These are phyloP conservation scores for Romanogobio albipinnatus DNA, from an alignment of 2,113 vertebrate genomes.

Conservation along the genomic window DNA sequence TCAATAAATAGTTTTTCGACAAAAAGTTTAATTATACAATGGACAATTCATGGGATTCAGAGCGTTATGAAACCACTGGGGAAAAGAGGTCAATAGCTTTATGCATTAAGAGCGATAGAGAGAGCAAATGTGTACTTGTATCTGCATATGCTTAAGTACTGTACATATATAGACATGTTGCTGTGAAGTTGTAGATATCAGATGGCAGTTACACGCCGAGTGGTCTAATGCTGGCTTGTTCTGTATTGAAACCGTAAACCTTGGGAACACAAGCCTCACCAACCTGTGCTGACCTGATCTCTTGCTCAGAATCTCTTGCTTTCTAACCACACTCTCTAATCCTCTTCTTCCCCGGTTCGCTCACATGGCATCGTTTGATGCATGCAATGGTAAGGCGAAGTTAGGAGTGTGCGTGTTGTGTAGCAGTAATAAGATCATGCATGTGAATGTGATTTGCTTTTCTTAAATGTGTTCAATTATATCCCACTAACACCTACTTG, in stretches of 20 bases:
- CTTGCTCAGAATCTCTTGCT: slow-evolving; percentile 20
- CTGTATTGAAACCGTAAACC: slow-evolving; percentile 41
- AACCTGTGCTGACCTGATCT: slow-evolving; percentile 33
- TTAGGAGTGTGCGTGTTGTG: slow-evolving; percentile 6
- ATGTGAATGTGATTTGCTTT: background rate
- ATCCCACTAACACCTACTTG: background rate
- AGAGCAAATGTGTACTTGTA: background rate
- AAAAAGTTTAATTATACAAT: slow-evolving; percentile 32
- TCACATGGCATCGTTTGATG: slow-evolving; percentile 5
- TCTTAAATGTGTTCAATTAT: background rate
- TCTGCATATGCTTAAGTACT: background rate
- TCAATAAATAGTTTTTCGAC: background rate
- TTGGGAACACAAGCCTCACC: slow-evolving; percentile 1
- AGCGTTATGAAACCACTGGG: background rate
- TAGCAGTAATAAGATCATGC: slow-evolving; percentile 22
- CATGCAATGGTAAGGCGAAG: background rate
- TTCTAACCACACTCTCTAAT: slow-evolving; percentile 46
- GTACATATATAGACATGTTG: background rate
- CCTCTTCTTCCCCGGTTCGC: background rate
- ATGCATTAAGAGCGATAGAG: background rate
- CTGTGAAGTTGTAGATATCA: background rate
- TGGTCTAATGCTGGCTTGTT: slow-evolving; percentile 18
- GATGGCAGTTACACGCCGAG: background rate
- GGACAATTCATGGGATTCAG: slow-evolving; percentile 35
- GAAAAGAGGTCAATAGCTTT: background rate